These are phyloP conservation scores for Acleris cristana DNA, from an alignment of 2,888 invertebrate species.

Conservation along the genomic window DNA sequence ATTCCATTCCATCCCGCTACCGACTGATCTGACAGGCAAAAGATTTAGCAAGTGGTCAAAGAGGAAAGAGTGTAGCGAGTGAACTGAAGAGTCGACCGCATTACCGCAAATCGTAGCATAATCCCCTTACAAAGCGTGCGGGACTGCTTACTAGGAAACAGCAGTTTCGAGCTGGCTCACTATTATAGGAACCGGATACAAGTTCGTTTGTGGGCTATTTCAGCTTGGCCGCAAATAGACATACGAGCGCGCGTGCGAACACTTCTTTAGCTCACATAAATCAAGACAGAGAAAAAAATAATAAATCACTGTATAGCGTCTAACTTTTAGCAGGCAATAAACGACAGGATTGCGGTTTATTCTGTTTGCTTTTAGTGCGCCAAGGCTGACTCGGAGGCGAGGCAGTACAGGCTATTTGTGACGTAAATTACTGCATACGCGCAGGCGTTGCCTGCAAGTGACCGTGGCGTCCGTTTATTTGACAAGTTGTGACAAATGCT, in stretches of 20 bases:
- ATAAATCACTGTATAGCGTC: slow-evolving; percentile 57
- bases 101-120: slow-evolving; percentile 69
- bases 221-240: slow-evolving; percentile 68
- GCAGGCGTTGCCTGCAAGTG: slow-evolving; percentile 6
- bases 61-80: slow-evolving; percentile 52
- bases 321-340: slow-evolving; percentile 56
- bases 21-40: slow-evolving; percentile 59
- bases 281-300: slow-evolving; percentile 59
- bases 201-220: slow-evolving; percentile 71
- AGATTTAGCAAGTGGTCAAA: slow-evolving; percentile 66
- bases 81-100: slow-evolving; percentile 57
- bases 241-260: slow-evolving; percentile 57
- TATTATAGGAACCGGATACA: slow-evolving; percentile 60
- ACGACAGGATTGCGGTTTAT: slow-evolving; percentile 51
- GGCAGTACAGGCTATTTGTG: slow-evolving; percentile 9
- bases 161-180: slow-evolving; percentile 47
- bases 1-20: slow-evolving; percentile 47
- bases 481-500: slow-evolving; percentile 5
- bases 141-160: slow-evolving; percentile 52
- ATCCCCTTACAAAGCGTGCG: slow-evolving; percentile 62
- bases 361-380: slow-evolving; percentile 47
- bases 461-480: slow-evolving; percentile 15
- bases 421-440: slow-evolving; percentile 19
- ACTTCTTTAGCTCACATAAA: slow-evolving; percentile 64
- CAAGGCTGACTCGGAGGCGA: slow-evolving; percentile 30